phyloP scores from a whole-genome alignment of 2,113 vertebrate genomes.

The Phocoena sinus region DNA sequence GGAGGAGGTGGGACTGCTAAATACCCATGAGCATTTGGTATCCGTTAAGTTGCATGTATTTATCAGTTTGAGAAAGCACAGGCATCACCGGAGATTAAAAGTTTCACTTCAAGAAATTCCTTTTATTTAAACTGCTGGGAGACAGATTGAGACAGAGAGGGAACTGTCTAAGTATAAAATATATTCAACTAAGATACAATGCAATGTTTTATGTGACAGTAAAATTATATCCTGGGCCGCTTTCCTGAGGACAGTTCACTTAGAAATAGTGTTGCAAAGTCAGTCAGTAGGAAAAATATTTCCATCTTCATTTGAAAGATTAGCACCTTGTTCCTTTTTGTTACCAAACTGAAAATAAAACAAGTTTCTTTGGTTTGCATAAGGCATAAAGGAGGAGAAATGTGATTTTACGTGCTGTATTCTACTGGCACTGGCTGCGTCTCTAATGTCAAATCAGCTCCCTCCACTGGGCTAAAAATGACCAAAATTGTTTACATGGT shows the following conservation, averaged over 20 bases:
- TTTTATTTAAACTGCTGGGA: not conserved
- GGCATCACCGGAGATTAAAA: not conserved
- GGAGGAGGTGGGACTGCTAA: not conserved
- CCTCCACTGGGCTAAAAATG: not conserved
- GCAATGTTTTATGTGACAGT: conserved; percentile 31
- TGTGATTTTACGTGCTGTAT: not conserved
- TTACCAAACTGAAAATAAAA: not conserved
- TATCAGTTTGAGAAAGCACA: not conserved
- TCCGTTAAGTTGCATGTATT: not conserved
- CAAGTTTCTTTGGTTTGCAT: not conserved
- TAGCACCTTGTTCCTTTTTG: conserved; percentile 25
- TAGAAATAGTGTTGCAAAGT: conserved; percentile 6
- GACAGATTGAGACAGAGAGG: not conserved
- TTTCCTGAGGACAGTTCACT: conserved; percentile 34
- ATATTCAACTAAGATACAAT: not conserved
- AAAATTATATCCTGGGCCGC: conserved; percentile 32
- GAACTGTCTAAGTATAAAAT: not conserved
- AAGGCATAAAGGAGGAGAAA: not conserved
- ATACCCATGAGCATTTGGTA: not conserved
- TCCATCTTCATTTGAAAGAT: conserved; percentile 54
- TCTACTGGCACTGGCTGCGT: not conserved
- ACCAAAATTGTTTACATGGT: not conserved
- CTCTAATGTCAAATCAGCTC: not conserved
- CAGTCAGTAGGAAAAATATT: conserved; percentile 38
- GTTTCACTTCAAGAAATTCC: not conserved